Base-by-base conservation (phyloP, 64 coral and sea anemone genomes). In the Pachyseris speciosa region DNA sequence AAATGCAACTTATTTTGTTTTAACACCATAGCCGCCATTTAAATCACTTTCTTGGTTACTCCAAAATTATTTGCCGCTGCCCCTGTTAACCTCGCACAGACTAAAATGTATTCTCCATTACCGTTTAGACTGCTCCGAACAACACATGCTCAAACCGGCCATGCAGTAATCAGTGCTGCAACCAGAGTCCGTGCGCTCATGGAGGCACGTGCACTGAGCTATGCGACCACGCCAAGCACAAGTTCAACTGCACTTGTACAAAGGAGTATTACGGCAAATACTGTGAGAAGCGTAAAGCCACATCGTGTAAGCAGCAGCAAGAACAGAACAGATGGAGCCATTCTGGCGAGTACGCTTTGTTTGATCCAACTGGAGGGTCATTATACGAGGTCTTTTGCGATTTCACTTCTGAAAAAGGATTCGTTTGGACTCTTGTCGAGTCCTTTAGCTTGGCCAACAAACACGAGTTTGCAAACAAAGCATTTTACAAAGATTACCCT, bases 121-220 rank as follows among this genome's bases (percentile, higher is more conserved):
- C 51, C 34, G 6, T 61, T 27, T 17, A 61, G 58, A 27, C 58
- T n/a, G n/a, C n/a, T n/a, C n/a, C n/a, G 17, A n/a, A 29, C 17
- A 72, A 30, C 50, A 37, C 67, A 57, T 77, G 67, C 61, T 58
- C 84, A 88, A 9, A 42, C 8, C 34, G 38, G 37, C 76, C 63
- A 41, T 94, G 92, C 53, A 76, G 69, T 58, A 94, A 94, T 29
- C 50, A n/a, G 20, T 94, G 93, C 68, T 94, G 93, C 27, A 50
- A 68, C 3, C 63, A 59, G 3, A 83, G 58, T 39, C 80, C 26
- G 4, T 94, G 93, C 73, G 33, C 77, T 52, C 47, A 94, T 55
- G 80, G 88, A 17, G 93, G 87, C 4, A 37, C 37, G 0, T 94
- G 93, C 17, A 65, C 43, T 0, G 87, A 90, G 28, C 34, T 75